phyloP scores from a whole-genome alignment of 2,797 vertebrate genomes.

The Pseudocheirus occidentalis region DNA sequence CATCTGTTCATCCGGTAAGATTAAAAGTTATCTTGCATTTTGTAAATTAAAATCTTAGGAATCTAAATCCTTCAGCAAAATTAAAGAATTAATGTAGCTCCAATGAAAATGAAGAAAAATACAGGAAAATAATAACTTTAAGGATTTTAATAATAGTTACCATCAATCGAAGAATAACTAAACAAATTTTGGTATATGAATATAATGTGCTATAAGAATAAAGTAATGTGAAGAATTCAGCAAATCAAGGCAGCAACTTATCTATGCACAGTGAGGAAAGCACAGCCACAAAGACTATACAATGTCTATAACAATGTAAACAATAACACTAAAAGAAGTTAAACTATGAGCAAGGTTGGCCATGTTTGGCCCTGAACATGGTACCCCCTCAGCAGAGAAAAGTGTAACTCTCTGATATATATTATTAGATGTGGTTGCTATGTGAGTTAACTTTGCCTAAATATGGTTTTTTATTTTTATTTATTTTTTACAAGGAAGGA shows the following conservation, averaged over 20 bases:
- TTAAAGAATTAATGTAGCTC: neutral
- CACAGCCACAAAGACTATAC: neutral
- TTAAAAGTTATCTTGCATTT: constrained; percentile 57
- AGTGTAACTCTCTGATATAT: neutral
- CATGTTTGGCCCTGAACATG: neutral
- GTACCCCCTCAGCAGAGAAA: neutral
- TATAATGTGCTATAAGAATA: neutral
- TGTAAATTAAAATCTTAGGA: neutral
- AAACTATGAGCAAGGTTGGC: neutral
- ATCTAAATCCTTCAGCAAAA: neutral
- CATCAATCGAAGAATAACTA: neutral
- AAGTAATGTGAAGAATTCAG: neutral
- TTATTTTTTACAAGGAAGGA: neutral
- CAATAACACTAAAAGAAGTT: neutral
- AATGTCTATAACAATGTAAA: neutral
- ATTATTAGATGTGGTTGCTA: neutral
- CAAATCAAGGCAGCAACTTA: neutral
- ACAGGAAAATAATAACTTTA: neutral
- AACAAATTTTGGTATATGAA: neutral
- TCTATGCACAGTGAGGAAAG: neutral
- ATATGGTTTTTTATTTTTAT: neutral
- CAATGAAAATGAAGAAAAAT: neutral
- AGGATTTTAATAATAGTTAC: neutral
- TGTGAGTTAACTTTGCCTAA: neutral
- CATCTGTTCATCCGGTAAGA: constrained; percentile 35